phyloP scores from a whole-genome alignment of 2,113 vertebrate genomes.

The Zosterops lateralis region DNA sequence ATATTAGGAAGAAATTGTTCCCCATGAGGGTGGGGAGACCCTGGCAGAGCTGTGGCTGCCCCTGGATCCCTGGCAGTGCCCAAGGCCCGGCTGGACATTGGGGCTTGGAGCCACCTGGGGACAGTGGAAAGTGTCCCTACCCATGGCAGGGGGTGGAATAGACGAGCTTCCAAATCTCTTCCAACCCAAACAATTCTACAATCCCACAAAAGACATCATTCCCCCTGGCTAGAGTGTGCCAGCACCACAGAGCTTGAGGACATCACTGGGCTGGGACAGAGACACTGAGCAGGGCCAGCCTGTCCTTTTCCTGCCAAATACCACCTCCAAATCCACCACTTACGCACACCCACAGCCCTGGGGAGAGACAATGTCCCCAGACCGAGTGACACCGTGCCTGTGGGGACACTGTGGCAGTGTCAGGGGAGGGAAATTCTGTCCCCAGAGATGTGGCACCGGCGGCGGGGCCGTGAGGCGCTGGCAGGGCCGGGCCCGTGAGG shows the following conservation, averaged over 20 bases:
- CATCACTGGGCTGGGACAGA: background rate
- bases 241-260: rapidly evolving
- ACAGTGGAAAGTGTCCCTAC: background rate
- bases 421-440: background rate
- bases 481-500: background rate
- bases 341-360: background rate
- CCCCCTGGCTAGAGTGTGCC: background rate
- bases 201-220: rapidly evolving
- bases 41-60: background rate
- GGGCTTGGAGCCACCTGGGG: background rate
- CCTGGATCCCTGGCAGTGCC: background rate
- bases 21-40: rapidly evolving
- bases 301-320: rapidly evolving
- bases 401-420: background rate
- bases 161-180: background rate
- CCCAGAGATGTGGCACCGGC: background rate
- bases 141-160: background rate
- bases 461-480: background rate
- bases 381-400: rapidly evolving
- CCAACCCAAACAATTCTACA: background rate
- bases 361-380: rapidly evolving
- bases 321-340: background rate
- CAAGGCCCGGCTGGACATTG: background rate
- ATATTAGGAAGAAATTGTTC: background rate
- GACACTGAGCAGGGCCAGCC: background rate